phyloP scores from a whole-genome alignment of 2,888 invertebrate genomes.

The Drosophila anomelani region DNA sequence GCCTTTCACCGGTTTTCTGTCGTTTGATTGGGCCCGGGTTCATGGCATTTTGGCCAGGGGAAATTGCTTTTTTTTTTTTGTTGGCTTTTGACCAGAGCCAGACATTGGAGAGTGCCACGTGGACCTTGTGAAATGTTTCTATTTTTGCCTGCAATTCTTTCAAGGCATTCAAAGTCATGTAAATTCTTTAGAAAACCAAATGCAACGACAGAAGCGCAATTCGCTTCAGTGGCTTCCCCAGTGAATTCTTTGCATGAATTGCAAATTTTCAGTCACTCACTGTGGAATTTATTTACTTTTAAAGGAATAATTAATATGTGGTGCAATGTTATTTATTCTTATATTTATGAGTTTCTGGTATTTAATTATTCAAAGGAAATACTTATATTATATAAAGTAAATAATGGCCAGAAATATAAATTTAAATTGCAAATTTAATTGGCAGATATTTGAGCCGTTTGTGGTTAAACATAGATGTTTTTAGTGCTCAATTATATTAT shows the following conservation, averaged over 20 bases:
- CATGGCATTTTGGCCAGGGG: slow-evolving; percentile 30
- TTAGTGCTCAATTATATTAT: background rate
- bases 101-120: slow-evolving; percentile 12
- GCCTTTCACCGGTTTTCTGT: slow-evolving; percentile 18
- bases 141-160: slow-evolving; percentile 21
- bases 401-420: background rate
- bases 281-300: background rate
- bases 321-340: background rate
- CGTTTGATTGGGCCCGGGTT: slow-evolving; percentile 31
- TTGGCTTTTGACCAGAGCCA: slow-evolving; percentile 1
- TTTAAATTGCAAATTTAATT: background rate
- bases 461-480: too few species aligned
- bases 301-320: background rate
- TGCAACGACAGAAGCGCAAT: background rate
- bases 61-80: slow-evolving; percentile 16
- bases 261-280: background rate
- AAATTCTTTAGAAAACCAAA: slow-evolving; percentile 12
- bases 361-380: background rate
- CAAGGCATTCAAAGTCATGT: slow-evolving; percentile 19
- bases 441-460: background rate
- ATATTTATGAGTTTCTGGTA: background rate
- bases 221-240: background rate
- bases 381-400: background rate
- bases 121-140: slow-evolving; percentile 25
- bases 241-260: slow-evolving; percentile 6